Base-by-base conservation (phyloP, 2,797 vertebrate genomes). In the Todus mexicanus region DNA sequence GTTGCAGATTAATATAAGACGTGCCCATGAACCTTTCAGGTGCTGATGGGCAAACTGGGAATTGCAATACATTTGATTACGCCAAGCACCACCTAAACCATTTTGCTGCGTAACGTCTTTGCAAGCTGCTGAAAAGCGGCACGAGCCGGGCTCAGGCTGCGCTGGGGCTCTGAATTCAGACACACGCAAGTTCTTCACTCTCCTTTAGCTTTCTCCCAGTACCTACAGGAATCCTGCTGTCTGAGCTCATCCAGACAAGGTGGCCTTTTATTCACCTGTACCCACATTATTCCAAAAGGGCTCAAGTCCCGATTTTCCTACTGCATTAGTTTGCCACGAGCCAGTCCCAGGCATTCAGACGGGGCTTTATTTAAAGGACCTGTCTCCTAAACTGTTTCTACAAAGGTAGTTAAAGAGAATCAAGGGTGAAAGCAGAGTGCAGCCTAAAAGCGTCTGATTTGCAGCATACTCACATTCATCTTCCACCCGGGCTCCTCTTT, bases 391-490 rank as follows among this genome's bases (percentile, higher is more conserved):
- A 12, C 9, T 50, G 29, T 29, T 90, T 84, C 89, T 70, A 4
- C 33, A 15, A 70, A 63, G 38, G 40, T 23, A 20, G 18, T 20
- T 77, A 86, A 68, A 81, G 31, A 4, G 27, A 21, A 16, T 15
- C 5, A 0, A 31, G 31, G 53, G 7, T 11, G 48, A 76, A 90
- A 92, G 73, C 35, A 56, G 66, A 79, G 82, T 15, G 40, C 42
- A 29, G 64, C 27, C 69, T 15, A 45, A 68, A 29, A n/a, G 35
- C 57, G 59, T 80, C 74, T 19, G 4, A 40, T 68, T 16, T 13
- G 31, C 76, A 51, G 72, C 42, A 63, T 98, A 98, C 98, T 98
- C 97, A 98, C 98, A 97, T 98, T 96, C 98, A 98, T 98, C 96
- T 96, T 98, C 93, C 94, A 18, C 79, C 90, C 18, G 12, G 73